phyloP scores from a whole-genome alignment of 2,888 invertebrate genomes.

The Atherix ibis region DNA sequence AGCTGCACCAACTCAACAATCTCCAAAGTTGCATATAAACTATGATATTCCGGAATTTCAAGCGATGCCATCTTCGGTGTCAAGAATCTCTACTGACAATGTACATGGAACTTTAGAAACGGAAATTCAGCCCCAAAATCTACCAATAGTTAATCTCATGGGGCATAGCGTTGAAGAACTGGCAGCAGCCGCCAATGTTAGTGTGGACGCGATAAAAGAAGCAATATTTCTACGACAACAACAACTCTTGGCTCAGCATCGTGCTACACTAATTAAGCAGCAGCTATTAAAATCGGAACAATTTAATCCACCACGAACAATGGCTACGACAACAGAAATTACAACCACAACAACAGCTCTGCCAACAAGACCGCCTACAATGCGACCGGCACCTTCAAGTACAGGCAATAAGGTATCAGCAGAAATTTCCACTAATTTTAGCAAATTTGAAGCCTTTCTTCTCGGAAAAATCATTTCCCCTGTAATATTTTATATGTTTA shows the following conservation, averaged over 20 bases:
- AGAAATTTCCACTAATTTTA: not conserved
- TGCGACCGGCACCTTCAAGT: conserved; percentile 14
- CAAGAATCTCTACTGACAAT: conserved; percentile 38
- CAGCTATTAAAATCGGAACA: conserved; percentile 20
- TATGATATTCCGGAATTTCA: conserved; percentile 38
- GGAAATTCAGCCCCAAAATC: conserved; percentile 1
- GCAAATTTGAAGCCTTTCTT: not conserved
- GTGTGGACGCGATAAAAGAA: conserved; percentile 59
- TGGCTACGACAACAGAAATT: conserved; percentile 17
- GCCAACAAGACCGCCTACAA: conserved; percentile 20
- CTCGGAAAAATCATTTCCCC: no score
- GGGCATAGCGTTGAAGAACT: conserved; percentile 37
- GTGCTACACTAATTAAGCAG: conserved; percentile 18
- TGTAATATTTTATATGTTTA: no score
- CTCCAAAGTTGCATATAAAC: no score
- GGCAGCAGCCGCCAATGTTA: conserved; percentile 59
- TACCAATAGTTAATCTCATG: conserved; percentile 20
- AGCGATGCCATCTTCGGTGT: conserved; percentile 39
- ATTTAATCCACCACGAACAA: conserved; percentile 35
- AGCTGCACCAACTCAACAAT: no score
- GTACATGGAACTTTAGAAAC: conserved; percentile 6
- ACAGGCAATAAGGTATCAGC: conserved; percentile 19
- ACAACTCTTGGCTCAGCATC: conserved; percentile 45
- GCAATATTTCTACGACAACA: conserved; percentile 56
- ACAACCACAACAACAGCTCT: conserved; percentile 36